Evolutionary conservation across 2,113 vertebrate species (phyloP).

Genomic region (Cebus imitator): DNA sequence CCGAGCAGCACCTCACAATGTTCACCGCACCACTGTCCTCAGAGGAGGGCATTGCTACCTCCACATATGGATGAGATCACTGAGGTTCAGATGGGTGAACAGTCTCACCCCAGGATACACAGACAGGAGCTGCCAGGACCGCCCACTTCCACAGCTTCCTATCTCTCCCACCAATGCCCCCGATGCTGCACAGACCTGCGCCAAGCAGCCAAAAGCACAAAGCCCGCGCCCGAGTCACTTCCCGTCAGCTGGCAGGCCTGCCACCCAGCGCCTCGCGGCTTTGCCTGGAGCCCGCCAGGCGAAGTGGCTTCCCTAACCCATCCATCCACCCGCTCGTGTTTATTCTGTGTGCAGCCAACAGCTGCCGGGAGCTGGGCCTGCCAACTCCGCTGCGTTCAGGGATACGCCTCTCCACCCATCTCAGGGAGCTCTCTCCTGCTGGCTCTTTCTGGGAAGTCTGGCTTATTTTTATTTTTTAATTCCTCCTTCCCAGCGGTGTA

Average conservation of each 20-base stretch:
- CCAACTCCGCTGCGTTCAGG: background rate
- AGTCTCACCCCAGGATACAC: background rate
- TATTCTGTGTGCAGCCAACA: background rate
- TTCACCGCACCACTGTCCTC: background rate
- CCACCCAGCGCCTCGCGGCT: background rate
- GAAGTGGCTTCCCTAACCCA: background rate
- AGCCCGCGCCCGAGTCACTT: background rate
- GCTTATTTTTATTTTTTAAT: background rate
- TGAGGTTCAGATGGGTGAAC: background rate
- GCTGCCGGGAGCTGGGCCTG: background rate
- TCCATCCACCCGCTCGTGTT: background rate
- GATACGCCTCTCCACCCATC: background rate
- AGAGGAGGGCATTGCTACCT: background rate
- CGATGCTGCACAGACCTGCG: rapidly evolving
- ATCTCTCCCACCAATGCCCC: background rate
- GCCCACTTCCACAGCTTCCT: background rate
- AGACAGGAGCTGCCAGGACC: background rate
- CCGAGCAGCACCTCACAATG: rapidly evolving
- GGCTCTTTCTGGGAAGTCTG: conserved; percentile 7
- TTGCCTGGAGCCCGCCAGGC: background rate
- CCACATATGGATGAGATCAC: too few relatives aligned
- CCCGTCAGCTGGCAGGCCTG: background rate
- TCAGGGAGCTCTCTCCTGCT: background rate
- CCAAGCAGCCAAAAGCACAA: conserved; percentile 35
- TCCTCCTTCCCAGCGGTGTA: background rate